phyloP scores from a whole-genome alignment of 2,888 invertebrate species.

The Poecilobothrus nobilitatus region DNA sequence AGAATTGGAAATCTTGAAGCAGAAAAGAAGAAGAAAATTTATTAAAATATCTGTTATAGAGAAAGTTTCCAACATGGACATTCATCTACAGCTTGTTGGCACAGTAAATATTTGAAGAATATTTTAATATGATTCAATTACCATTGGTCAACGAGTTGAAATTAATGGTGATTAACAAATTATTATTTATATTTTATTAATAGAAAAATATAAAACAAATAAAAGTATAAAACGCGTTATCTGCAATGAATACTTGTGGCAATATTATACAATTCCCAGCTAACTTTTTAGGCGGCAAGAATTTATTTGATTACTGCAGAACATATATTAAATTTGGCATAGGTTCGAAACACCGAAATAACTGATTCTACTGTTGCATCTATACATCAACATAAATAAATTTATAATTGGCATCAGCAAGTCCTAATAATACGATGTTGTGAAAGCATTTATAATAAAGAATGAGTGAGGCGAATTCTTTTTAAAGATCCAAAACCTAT shows the following conservation, averaged over 20 bases:
- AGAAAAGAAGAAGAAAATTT: no score
- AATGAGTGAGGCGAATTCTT: constrained; percentile 14
- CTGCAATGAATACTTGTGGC: constrained; percentile 24
- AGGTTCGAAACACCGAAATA: constrained; percentile 15
- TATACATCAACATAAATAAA: constrained; percentile 25
- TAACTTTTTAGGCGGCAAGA: constrained; percentile 18
- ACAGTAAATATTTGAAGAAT: no score
- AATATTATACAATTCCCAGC: constrained; percentile 21
- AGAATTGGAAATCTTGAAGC: no score
- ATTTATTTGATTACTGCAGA: constrained; percentile 11
- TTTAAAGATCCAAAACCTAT: constrained; percentile 20
- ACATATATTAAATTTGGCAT: not conserved
- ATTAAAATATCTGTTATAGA: no score
- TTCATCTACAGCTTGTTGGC: no score
- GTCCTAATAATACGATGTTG: constrained; percentile 20
- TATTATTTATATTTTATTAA: no score
- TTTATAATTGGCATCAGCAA: constrained; percentile 22
- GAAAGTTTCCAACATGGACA: no score
- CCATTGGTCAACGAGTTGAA: no score
- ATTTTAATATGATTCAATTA: no score
- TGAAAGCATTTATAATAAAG: constrained; percentile 18
- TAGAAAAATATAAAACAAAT: no score
- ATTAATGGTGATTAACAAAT: no score
- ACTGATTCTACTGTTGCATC: constrained; percentile 17
- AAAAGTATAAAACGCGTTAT: constrained; percentile 23